Conservation (phyloP, 1,140 invertebrate species). For the Aphaenogaster ashmeadi region DNA sequence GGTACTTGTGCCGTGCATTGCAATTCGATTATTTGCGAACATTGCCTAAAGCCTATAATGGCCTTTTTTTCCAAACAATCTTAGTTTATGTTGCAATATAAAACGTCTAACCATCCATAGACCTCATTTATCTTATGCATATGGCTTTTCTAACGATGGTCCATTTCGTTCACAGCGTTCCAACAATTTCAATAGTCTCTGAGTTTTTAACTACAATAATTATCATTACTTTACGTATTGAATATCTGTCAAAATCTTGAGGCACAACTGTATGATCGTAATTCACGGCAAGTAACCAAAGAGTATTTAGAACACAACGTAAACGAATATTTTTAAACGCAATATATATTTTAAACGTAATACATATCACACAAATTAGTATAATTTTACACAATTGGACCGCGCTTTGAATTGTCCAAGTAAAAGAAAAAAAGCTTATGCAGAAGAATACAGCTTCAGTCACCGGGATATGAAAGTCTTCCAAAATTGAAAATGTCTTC, state of each 20-base stretch:
- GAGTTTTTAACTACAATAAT: slow-evolving; percentile 77
- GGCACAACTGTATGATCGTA: slow-evolving; percentile 69
- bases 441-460: background rate
- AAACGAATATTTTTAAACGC: slow-evolving; percentile 11
- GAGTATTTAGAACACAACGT: slow-evolving; percentile 35
- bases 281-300: slow-evolving; percentile 37
- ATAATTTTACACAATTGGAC: slow-evolving; percentile 21
- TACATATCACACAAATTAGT: background rate
- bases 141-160: slow-evolving; percentile 79
- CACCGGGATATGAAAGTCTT: slow-evolving; percentile 33
- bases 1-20: slow-evolving; percentile 79
- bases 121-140: slow-evolving; percentile 60
- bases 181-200: slow-evolving; percentile 79
- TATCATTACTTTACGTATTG: slow-evolving; percentile 71
- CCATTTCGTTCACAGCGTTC: slow-evolving; percentile 81
- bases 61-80: slow-evolving; percentile 58
- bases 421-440: background rate
- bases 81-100: slow-evolving; percentile 58
- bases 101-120: slow-evolving; percentile 54
- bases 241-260: slow-evolving; percentile 69
- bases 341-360: slow-evolving; percentile 21
- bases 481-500: background rate
- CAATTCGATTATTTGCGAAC: slow-evolving; percentile 75
- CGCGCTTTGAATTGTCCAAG: slow-evolving; percentile 8
- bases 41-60: slow-evolving; percentile 70